Evolutionary conservation across 2,888 invertebrate genomes (phyloP).

Genomic region (Mythimna impura): DNA sequence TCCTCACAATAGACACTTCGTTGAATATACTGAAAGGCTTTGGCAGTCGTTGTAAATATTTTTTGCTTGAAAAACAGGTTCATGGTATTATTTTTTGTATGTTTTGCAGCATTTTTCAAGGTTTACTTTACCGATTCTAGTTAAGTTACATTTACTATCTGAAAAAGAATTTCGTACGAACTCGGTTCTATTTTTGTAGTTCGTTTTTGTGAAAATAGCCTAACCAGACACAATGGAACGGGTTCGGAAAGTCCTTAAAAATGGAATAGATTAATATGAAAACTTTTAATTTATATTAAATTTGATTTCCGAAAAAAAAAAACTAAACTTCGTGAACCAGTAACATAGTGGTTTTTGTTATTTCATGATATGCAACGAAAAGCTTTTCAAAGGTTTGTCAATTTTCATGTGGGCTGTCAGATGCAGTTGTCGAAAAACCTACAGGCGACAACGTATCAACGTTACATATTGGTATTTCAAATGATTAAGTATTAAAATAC

Average conservation of each 20-base stretch:
- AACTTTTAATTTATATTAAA: no score
- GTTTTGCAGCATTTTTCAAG: background rate
- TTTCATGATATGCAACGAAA: background rate
- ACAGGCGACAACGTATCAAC: background rate
- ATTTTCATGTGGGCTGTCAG: slow-evolving; percentile 34
- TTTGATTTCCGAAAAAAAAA: no score
- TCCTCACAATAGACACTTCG: slow-evolving; percentile 79
- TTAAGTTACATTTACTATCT: background rate
- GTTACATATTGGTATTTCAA: background rate
- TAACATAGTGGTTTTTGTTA: background rate
- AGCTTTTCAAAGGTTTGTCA: slow-evolving; percentile 27
- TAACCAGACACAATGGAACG: no score
- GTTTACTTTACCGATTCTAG: no score
- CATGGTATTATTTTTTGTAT: slow-evolving; percentile 44
- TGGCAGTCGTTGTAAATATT: slow-evolving; percentile 70
- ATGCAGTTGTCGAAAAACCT: slow-evolving; percentile 10
- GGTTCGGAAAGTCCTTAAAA: no score
- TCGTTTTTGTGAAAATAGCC: no score
- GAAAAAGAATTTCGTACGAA: background rate
- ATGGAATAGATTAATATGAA: no score
- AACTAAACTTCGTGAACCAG: no score
- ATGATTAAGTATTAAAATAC: background rate
- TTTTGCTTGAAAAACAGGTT: slow-evolving; percentile 62
- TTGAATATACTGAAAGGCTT: slow-evolving; percentile 71
- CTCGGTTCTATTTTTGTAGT: no score